Percentiles rank a stretch among this genome's conserved stretches.
Conservation (phyloP, 2,888 invertebrate genomes). For the Yponomeuta sedellus region DNA sequence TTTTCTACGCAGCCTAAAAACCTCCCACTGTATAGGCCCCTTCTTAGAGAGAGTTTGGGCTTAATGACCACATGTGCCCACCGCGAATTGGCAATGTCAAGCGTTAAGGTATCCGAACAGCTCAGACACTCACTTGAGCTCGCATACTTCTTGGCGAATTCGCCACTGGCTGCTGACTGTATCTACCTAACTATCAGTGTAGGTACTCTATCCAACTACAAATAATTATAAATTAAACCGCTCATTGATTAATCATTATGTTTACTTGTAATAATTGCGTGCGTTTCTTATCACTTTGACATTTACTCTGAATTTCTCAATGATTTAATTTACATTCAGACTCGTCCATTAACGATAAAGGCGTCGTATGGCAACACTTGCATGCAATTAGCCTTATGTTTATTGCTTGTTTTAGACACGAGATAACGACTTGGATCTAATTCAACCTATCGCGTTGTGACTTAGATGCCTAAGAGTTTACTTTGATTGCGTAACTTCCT, state of each 20-base stretch:
- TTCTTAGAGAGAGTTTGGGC: too few relatives aligned
- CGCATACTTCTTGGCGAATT: too few relatives aligned
- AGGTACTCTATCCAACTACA: background rate
- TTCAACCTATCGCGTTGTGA: background rate
- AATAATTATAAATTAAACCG: constrained; percentile 12
- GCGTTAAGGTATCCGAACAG: too few relatives aligned
- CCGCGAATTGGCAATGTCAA: too few relatives aligned
- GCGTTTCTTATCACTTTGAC: constrained; percentile 11
- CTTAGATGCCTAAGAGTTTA: background rate
- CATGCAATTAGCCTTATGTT: constrained; percentile 12
- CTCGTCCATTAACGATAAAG: background rate
- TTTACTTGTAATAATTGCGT: constrained; percentile 13
- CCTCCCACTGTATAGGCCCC: too few relatives aligned
- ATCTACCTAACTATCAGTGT: background rate
- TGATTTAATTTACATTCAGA: constrained; percentile 15
- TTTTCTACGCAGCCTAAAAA: too few relatives aligned
- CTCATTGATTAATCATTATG: constrained; percentile 14
- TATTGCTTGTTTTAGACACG: constrained; percentile 7
- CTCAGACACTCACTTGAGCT: too few relatives aligned
- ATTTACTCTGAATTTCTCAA: constrained; percentile 12
- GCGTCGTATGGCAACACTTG: constrained; percentile 11
- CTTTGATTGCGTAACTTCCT: background rate
- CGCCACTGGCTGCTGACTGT: too few relatives aligned
- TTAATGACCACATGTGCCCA: too few relatives aligned
- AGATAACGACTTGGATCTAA: background rate